A percentile compares a stretch with the other conserved stretches of the same genome.
phyloP scores from a whole-genome alignment of 2,888 invertebrate species.

The Epistrophella euchroma region DNA sequence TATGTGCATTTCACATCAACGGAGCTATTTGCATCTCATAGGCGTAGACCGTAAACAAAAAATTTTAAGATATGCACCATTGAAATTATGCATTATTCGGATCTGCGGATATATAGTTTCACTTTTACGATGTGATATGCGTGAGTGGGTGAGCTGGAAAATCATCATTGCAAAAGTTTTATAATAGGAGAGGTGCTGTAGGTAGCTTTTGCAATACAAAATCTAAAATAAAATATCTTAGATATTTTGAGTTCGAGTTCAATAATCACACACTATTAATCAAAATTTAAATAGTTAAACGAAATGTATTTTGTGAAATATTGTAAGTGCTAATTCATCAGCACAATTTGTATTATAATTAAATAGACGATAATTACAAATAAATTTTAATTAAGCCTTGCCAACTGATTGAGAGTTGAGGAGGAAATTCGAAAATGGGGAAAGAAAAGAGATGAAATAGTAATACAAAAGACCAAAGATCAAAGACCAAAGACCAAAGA shows the following conservation, averaged over 20 bases:
- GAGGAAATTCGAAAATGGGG: too few species aligned
- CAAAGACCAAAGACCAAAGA: too few species aligned
- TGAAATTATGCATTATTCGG: constrained; percentile 32
- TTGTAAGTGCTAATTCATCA: too few species aligned
- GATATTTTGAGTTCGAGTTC: neutral
- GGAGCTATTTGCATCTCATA: constrained; percentile 53
- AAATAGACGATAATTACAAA: too few species aligned
- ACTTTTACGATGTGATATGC: constrained; percentile 33
- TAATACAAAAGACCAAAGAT: too few species aligned
- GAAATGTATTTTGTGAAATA: too few species aligned
- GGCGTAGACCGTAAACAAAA: constrained; percentile 36
- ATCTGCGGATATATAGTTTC: constrained; percentile 63
- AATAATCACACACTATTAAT: neutral
- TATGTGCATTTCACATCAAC: neutral
- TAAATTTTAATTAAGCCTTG: too few species aligned
- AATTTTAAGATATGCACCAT: constrained; percentile 33
- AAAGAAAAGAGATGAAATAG: too few species aligned
- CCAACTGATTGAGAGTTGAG: too few species aligned
- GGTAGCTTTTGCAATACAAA: too few species aligned
- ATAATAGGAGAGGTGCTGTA: neutral
- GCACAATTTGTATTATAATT: too few species aligned
- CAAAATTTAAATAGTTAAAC: neutral
- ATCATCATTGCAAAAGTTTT: neutral
- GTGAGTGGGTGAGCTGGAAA: constrained; percentile 50
- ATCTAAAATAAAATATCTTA: too few species aligned